Percentiles rank a stretch among this genome's conserved stretches.
Conservation (phyloP, 2,797 vertebrate species). For the Lutra lutra region DNA sequence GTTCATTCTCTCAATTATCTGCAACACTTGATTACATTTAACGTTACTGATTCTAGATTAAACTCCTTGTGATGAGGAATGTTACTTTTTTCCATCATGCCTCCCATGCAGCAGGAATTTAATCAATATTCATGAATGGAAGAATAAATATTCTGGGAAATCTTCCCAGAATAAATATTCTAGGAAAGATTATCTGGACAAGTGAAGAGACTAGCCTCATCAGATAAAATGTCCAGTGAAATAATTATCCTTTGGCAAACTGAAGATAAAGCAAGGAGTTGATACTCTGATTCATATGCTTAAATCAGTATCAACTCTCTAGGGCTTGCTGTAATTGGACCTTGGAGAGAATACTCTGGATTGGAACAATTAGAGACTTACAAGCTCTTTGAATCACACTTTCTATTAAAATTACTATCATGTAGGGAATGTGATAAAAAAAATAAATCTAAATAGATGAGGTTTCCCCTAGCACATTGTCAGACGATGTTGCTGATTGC, state of each 20-base stretch:
- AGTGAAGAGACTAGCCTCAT: not conserved
- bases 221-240: not conserved
- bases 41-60: not conserved
- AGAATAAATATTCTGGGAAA: not conserved
- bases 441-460: conserved; percentile 50
- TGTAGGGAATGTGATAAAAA: not conserved
- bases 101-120: not conserved
- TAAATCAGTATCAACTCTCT: conserved; percentile 17
- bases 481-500: not conserved
- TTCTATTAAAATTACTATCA: conserved; percentile 55
- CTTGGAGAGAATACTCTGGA: conserved; percentile 1
- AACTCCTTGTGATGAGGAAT: not conserved
- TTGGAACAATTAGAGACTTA: conserved; percentile 51
- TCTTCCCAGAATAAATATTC: not conserved
- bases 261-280: not conserved
- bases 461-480: conserved; percentile 48
- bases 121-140: not conserved
- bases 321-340: conserved; percentile 44
- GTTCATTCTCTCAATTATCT: not conserved
- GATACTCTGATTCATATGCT: not conserved
- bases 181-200: not conserved
- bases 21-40: not conserved
- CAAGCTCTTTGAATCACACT: conserved; percentile 24
- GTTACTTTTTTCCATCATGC: not conserved
- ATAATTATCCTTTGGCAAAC: not conserved